Percentiles rank a stretch among this genome's conserved stretches.
Conservation (phyloP, 2,113 vertebrate genomes). For the Pampusana beccarii region DNA sequence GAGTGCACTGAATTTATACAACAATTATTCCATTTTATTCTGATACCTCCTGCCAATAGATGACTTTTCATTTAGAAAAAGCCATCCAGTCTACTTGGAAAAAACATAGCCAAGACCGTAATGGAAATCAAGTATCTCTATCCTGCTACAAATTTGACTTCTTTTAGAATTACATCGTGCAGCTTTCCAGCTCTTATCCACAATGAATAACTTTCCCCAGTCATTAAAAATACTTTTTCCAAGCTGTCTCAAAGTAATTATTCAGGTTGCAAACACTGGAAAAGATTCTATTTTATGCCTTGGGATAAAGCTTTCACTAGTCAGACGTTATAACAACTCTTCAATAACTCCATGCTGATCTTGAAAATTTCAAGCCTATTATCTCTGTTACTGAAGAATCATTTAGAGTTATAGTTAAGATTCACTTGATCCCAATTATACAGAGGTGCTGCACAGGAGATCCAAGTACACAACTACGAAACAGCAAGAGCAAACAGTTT, state of each 20-base stretch:
- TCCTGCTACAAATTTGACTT: not conserved
- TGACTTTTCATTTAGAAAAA: not conserved
- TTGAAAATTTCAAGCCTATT: not conserved
- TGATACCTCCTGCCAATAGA: not conserved
- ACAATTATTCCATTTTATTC: not conserved
- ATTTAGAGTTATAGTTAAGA: not conserved
- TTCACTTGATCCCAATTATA: not conserved
- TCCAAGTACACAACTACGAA: not conserved
- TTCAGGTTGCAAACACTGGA: not conserved
- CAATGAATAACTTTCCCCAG: not conserved
- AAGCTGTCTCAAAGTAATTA: not conserved
- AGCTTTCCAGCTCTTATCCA: not conserved
- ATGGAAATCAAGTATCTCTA: not conserved
- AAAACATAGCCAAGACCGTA: not conserved
- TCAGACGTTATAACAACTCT: not conserved
- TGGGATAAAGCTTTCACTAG: not conserved
- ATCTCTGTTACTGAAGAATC: not conserved
- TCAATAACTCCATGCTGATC: not conserved
- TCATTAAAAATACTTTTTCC: conserved; percentile 12
- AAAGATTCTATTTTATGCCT: not conserved
- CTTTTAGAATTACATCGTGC: not conserved
- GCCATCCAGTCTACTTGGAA: not conserved
- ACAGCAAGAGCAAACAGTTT: not conserved
- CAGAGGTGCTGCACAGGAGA: not conserved
- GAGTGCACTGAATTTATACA: not conserved